Evolutionary conservation across 2,888 invertebrate genomes (phyloP).

Genomic region (Nymphalis polychloros): DNA sequence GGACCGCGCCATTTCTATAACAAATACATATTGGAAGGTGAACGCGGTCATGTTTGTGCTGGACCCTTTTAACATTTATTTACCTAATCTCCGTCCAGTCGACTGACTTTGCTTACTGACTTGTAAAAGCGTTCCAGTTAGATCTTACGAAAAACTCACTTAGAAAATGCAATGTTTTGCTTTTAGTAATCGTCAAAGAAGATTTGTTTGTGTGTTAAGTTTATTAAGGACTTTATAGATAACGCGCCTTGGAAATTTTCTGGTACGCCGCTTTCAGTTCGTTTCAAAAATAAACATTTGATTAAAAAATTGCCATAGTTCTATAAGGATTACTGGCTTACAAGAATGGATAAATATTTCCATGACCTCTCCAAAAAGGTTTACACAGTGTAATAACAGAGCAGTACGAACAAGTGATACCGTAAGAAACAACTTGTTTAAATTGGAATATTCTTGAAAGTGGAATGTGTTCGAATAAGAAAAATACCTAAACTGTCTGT

Average conservation of each 20-base stretch:
- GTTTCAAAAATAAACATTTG: no score
- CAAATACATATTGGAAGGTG: conserved; percentile 6
- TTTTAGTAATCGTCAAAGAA: no score
- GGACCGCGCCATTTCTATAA: conserved; percentile 5
- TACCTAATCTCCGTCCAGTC: conserved; percentile 6
- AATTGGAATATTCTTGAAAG: neutral
- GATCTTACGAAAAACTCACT: neutral
- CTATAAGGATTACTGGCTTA: neutral
- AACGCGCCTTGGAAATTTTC: no score
- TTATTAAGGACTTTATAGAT: no score
- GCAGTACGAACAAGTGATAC: no score
- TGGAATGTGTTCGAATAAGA: neutral
- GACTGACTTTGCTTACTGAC: neutral
- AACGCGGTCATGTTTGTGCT: neutral
- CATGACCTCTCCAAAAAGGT: no score
- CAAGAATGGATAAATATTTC: no score
- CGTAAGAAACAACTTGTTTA: neutral
- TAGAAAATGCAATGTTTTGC: no score
- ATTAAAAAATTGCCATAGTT: neutral
- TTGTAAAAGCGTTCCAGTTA: neutral
- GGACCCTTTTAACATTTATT: conserved; percentile 14
- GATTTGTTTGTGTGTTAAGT: no score
- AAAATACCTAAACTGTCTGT: neutral
- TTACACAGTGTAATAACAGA: no score
- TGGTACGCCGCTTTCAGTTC: no score